These are phyloP conservation scores for Drosophila nebulosa DNA, from an alignment of 1,140 invertebrate species.

Conservation along the genomic window DNA sequence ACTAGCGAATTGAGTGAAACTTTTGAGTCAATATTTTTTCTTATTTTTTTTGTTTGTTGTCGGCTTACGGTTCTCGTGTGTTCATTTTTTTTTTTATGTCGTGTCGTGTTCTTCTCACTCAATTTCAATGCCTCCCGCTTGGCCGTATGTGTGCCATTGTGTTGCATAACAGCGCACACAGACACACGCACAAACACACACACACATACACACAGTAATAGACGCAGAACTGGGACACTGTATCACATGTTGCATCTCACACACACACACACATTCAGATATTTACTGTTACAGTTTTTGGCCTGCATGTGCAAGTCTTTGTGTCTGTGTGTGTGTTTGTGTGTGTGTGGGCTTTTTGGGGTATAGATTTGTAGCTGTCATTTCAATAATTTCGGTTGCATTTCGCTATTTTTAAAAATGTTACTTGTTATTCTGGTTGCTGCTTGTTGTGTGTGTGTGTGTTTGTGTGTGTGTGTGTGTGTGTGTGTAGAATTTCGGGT, in stretches of 20 bases:
- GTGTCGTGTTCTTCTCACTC: not conserved
- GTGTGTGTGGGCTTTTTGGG: conserved; percentile 19
- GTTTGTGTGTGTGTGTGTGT: not conserved
- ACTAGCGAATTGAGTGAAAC: conserved; percentile 14
- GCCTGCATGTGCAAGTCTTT: not conserved
- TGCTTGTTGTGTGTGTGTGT: not conserved
- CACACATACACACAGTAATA: conserved; percentile 44
- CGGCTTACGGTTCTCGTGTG: not conserved
- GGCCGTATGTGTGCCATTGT: conserved; percentile 73
- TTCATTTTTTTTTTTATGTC: not conserved
- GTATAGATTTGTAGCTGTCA: conserved; percentile 56
- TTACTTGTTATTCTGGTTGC: conserved; percentile 5
- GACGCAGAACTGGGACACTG: conserved; percentile 71
- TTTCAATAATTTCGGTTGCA: conserved; percentile 31
- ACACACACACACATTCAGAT: not conserved
- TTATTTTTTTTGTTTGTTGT: not conserved
- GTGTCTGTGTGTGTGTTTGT: conserved; percentile 5
- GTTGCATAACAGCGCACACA: conserved; percentile 61
- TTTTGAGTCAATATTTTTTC: not conserved
- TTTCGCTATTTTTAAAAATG: conserved; percentile 20
- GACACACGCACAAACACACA: no score
- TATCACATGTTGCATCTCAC: conserved; percentile 75
- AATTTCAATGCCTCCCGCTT: conserved; percentile 28
- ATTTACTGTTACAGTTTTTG: not conserved
- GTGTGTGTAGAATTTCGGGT: not conserved